Percentiles rank a stretch among this genome's conserved stretches.
phyloP scores from a whole-genome alignment of 2,797 vertebrate genomes.

The Rhinatrema bivittatum region DNA sequence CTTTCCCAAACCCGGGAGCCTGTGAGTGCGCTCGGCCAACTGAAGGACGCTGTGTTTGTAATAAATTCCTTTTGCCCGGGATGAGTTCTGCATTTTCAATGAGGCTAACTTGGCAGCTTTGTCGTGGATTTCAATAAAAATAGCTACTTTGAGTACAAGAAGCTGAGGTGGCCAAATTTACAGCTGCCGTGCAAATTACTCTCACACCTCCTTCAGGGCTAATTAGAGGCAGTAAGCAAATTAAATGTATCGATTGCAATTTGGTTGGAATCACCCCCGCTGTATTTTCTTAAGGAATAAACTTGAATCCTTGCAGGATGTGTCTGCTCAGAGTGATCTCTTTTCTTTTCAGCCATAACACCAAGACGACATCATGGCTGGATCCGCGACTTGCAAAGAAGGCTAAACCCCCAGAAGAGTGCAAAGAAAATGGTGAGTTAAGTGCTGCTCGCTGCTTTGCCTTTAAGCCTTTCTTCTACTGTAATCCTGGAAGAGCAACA shows the following conservation, averaged over 20 bases:
- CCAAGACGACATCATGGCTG: constrained; percentile 98
- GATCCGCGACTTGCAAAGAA: constrained; percentile 97
- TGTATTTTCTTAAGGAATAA: constrained; percentile 51
- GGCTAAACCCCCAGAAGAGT: constrained; percentile 97
- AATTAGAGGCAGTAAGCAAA: constrained; percentile 86
- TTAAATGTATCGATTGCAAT: constrained; percentile 87
- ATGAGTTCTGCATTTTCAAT: constrained; percentile 77
- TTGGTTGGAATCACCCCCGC: constrained; percentile 69
- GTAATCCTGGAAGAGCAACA: too few species aligned
- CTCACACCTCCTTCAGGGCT: constrained; percentile 72
- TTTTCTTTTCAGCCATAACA: constrained; percentile 94
- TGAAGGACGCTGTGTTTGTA: constrained; percentile 65
- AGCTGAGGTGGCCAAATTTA: constrained; percentile 74
- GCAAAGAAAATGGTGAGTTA: constrained; percentile 94
- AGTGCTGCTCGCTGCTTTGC: constrained; percentile 47
- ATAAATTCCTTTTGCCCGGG: constrained; percentile 69
- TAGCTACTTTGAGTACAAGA: constrained; percentile 69
- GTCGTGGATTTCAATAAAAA: constrained; percentile 74
- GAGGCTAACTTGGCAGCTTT: constrained; percentile 74
- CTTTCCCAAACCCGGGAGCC: constrained; percentile 40
- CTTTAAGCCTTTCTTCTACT: constrained; percentile 20
- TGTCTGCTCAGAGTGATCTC: constrained; percentile 70
- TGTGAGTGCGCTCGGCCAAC: constrained; percentile 48
- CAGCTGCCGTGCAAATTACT: constrained; percentile 77
- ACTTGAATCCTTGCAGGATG: constrained; percentile 65